Conservation (phyloP, 2,797 vertebrate genomes). For the Setipinna tenuifilis region DNA sequence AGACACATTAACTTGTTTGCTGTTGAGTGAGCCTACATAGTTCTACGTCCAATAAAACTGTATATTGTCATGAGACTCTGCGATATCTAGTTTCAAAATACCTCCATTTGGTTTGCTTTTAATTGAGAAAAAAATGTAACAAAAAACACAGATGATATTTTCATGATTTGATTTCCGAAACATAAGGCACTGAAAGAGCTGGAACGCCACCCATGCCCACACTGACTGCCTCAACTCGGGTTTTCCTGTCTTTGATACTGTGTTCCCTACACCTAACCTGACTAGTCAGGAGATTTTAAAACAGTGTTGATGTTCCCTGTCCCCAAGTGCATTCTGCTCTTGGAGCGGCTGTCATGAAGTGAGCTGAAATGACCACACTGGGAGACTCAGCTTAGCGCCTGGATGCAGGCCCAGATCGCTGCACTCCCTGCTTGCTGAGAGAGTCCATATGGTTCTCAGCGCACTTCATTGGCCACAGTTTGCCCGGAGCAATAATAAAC, state of each 20-base stretch:
- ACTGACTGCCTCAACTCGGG: background rate
- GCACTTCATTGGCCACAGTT: slow-evolving; percentile 21
- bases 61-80: background rate
- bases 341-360: background rate
- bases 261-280: background rate
- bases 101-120: background rate
- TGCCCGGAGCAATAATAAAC: slow-evolving; percentile 22
- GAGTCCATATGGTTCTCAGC: slow-evolving; percentile 9
- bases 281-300: background rate
- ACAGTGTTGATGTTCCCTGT: too few species aligned
- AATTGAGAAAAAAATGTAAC: background rate
- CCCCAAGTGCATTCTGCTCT: background rate
- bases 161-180: background rate
- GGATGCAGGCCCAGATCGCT: background rate
- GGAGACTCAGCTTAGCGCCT: background rate
- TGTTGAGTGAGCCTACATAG: too few species aligned
- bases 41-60: background rate
- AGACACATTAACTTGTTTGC: too few species aligned
- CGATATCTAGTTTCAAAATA: background rate
- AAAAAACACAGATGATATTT: background rate
- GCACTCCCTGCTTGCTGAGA: background rate
- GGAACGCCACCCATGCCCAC: background rate
- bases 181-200: background rate
- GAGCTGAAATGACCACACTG: background rate
- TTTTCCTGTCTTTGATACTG: background rate